Evolutionary conservation across 2,888 invertebrate genomes (phyloP).

Genomic region (Euspilapteryx auroguttella): DNA sequence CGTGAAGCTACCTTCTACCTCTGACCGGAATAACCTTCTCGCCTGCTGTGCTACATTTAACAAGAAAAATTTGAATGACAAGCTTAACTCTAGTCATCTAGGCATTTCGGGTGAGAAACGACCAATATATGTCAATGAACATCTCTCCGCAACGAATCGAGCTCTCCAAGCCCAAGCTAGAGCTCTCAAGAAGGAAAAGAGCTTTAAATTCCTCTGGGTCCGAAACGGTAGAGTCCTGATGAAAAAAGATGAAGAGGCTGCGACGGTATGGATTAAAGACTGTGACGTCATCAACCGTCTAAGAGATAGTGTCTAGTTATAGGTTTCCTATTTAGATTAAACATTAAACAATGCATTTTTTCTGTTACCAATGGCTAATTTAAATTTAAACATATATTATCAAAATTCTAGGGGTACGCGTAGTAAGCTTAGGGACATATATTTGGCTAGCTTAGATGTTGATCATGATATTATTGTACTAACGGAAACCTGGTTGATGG

Average conservation of each 20-base stretch:
- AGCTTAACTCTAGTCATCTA: constrained; percentile 9
- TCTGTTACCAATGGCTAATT: no score
- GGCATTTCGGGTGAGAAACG: constrained; percentile 8
- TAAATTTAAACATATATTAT: constrained; percentile 7
- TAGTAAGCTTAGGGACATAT: constrained; percentile 9
- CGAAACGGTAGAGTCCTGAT: constrained; percentile 10
- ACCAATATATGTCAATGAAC: constrained; percentile 11
- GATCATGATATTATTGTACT: constrained; percentile 9
- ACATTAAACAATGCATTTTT: not conserved
- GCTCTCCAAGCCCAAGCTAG: constrained; percentile 13
- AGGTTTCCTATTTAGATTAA: not conserved
- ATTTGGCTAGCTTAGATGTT: constrained; percentile 6
- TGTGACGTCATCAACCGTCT: constrained; percentile 2
- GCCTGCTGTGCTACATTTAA: constrained; percentile 9
- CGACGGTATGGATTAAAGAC: constrained; percentile 6
- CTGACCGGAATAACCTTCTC: constrained; percentile 8
- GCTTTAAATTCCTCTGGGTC: constrained; percentile 12
- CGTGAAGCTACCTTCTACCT: constrained; percentile 7
- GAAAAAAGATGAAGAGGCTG: constrained; percentile 7
- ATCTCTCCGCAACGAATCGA: constrained; percentile 11
- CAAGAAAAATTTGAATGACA: constrained; percentile 8
- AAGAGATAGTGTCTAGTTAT: not conserved
- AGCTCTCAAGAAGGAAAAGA: constrained; percentile 9
- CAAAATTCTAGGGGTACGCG: constrained; percentile 9
- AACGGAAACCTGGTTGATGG: constrained; percentile 11